Conservation (phyloP, 2,797 vertebrate genomes). For the Cryptoblepharus egeriae region DNA sequence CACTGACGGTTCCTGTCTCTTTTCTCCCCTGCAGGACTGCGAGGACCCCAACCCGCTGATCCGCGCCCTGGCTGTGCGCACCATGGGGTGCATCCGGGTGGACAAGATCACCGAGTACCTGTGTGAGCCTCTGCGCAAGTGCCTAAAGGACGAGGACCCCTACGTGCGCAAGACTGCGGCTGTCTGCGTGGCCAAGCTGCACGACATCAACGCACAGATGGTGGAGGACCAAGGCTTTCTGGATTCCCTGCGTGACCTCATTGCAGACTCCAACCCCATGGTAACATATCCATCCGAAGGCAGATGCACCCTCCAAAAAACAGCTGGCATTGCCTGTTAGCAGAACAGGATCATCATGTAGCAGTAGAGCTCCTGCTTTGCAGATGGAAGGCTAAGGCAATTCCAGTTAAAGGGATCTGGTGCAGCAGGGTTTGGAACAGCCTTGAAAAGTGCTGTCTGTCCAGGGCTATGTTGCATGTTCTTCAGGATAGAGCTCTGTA, state of each 20-base stretch:
- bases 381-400: neutral
- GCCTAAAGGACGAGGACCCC: slow-evolving; percentile 97
- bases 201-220: slow-evolving; percentile 99
- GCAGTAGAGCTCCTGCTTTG: neutral
- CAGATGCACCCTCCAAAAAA: fast-evolving
- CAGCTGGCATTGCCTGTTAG: neutral
- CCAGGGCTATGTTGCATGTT: too few relatives aligned
- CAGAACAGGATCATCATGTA: too few relatives aligned
- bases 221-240: slow-evolving; percentile 99
- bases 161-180: slow-evolving; percentile 97
- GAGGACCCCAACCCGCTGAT: slow-evolving; percentile 98
- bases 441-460: too few relatives aligned
- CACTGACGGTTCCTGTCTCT: fast-evolving
- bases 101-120: slow-evolving; percentile 98
- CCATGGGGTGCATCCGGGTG: slow-evolving; percentile 98
- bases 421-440: neutral
- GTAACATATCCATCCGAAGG: slow-evolving; percentile 64
- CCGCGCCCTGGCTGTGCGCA: slow-evolving; percentile 94
- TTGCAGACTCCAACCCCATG: slow-evolving; percentile 98
- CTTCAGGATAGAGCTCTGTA: too few relatives aligned
- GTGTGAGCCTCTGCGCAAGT: slow-evolving; percentile 97
- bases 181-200: slow-evolving; percentile 97
- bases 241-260: slow-evolving; percentile 95
- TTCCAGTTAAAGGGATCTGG: fast-evolving
- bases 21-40: slow-evolving; percentile 84